Percentiles rank a stretch among this genome's conserved stretches.
phyloP scores from a whole-genome alignment of 2,888 invertebrate species.

The Xestia c-nigrum region DNA sequence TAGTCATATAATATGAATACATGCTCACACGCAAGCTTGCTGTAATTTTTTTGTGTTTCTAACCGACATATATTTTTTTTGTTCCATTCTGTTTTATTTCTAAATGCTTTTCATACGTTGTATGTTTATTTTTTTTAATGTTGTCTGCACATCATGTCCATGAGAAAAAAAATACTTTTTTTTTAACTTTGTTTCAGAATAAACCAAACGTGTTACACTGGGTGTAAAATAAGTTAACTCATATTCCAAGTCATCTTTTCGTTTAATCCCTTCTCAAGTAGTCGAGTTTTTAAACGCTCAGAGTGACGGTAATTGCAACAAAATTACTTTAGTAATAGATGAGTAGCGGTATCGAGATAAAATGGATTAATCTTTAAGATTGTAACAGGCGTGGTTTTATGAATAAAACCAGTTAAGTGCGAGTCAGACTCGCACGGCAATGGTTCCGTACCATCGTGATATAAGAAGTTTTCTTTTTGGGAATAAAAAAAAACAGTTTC shows the following conservation, averaged over 20 bases:
- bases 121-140: too few species aligned
- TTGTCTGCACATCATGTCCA: too few species aligned
- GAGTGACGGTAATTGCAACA: slow-evolving; percentile 48
- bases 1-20: not conserved
- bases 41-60: too few species aligned
- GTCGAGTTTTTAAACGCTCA: slow-evolving; percentile 11
- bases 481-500: too few species aligned
- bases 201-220: not conserved
- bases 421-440: too few species aligned
- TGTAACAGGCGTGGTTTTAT: slow-evolving; percentile 43
- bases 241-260: slow-evolving; percentile 7
- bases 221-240: slow-evolving; percentile 8
- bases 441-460: not conserved
- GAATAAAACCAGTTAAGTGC: not conserved
- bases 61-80: too few species aligned
- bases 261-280: slow-evolving; percentile 13
- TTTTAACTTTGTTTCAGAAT: not conserved
- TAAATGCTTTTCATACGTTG: too few species aligned
- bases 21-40: not conserved
- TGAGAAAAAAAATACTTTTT: too few species aligned
- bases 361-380: slow-evolving; percentile 57
- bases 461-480: too few species aligned
- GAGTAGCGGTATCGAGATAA: slow-evolving; percentile 43
- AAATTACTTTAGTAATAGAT: slow-evolving; percentile 58
- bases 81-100: too few species aligned